phyloP scores from a whole-genome alignment of 2,888 invertebrate genomes.

The Invenusta paracnida region DNA sequence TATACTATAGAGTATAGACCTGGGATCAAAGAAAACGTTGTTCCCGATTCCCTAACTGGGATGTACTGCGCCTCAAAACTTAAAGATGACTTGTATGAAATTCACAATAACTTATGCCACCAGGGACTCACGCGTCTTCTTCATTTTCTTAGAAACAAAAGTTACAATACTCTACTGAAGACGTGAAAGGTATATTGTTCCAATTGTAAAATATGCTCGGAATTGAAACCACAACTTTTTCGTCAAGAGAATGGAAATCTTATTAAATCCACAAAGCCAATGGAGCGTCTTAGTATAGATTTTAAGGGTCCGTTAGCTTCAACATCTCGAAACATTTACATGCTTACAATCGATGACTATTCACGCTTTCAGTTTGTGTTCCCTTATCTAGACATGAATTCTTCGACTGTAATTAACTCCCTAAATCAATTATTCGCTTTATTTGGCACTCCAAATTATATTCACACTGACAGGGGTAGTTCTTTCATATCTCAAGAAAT shows the following conservation, averaged over 20 bases:
- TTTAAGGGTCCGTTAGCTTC: constrained; percentile 48
- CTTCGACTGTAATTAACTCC: constrained; percentile 42
- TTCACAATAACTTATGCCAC: background rate
- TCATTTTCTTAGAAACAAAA: no score
- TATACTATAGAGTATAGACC: no score
- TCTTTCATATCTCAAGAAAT: constrained; percentile 39
- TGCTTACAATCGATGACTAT: constrained; percentile 47
- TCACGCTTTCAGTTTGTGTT: constrained; percentile 48
- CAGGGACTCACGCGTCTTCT: background rate
- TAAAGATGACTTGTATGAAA: no score
- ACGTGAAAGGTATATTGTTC: no score
- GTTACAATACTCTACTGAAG: no score
- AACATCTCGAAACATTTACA: constrained; percentile 44
- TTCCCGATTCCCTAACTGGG: no score
- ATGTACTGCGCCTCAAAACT: no score
- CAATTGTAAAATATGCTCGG: background rate
- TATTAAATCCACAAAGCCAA: constrained; percentile 46
- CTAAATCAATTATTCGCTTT: constrained; percentile 45
- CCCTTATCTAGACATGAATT: constrained; percentile 46
- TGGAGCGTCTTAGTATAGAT: constrained; percentile 47
- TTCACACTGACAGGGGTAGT: constrained; percentile 46
- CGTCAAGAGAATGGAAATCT: constrained; percentile 6
- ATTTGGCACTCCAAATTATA: constrained; percentile 35
- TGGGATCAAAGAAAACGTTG: no score
- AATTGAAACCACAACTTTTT: background rate